Conservation (phyloP, 2,888 invertebrate species). For the Andrena hattorfiana region DNA sequence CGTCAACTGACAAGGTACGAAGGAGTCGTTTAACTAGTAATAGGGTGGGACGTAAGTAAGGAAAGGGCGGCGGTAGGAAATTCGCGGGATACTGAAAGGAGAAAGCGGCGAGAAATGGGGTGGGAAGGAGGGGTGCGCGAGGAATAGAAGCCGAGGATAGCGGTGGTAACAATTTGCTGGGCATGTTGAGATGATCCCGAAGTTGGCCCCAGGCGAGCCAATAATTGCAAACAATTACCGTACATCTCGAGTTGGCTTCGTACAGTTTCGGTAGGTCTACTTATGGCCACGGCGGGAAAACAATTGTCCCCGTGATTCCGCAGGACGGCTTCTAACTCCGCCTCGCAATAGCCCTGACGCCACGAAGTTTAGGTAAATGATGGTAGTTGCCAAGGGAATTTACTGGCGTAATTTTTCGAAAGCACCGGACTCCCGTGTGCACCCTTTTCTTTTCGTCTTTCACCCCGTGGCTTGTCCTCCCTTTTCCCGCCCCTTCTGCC, state of each 20-base stretch:
- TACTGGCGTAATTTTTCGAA: conserved; percentile 81
- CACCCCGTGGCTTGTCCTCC: background rate
- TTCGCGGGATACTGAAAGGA: conserved; percentile 24
- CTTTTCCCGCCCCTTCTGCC: background rate
- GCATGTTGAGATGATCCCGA: conserved; percentile 71
- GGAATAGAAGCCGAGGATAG: conserved; percentile 44
- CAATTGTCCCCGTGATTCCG: conserved; percentile 72
- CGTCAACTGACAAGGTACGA: conserved; percentile 54
- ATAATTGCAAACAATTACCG: conserved; percentile 80
- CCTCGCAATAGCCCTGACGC: conserved; percentile 63
- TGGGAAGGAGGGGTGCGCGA: conserved; percentile 2
- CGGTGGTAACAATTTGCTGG: conserved; percentile 70
- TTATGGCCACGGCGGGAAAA: conserved; percentile 63
- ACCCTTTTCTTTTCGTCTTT: conserved; percentile 55
- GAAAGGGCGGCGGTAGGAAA: conserved; percentile 37
- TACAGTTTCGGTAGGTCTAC: conserved; percentile 62
- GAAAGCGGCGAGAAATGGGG: background rate
- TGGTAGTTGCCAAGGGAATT: conserved; percentile 81
- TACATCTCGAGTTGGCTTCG: conserved; percentile 73
- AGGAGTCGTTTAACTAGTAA: conserved; percentile 58
- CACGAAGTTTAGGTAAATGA: conserved; percentile 80
- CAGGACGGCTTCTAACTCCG: conserved; percentile 59
- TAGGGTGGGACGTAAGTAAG: conserved; percentile 41
- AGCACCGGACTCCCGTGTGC: conserved; percentile 49
- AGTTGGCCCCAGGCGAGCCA: conserved; percentile 74